These are phyloP conservation scores for Pristionchus mayeri DNA, from an alignment of 2,888 invertebrate genomes.

Conservation along the genomic window DNA sequence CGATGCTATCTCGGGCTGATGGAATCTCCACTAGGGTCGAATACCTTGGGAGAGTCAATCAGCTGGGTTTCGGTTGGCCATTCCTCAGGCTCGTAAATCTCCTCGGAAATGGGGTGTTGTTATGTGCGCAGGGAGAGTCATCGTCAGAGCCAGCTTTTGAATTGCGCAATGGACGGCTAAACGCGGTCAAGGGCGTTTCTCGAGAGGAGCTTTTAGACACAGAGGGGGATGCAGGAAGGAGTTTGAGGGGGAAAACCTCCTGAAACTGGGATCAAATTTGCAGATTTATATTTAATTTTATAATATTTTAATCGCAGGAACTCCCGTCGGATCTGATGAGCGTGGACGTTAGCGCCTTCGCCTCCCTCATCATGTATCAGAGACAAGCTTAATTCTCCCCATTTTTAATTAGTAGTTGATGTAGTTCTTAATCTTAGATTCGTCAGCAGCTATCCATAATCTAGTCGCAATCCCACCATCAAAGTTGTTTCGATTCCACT, in stretches of 20 bases:
- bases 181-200: slow-evolving; percentile 6
- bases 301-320: neutral
- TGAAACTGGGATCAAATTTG: neutral
- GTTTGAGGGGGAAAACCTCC: neutral
- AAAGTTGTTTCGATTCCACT: slow-evolving; percentile 9
- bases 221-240: neutral
- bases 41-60: too few relatives aligned
- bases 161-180: slow-evolving; percentile 24
- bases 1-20: too few relatives aligned
- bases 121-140: neutral
- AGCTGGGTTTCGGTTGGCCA: too few relatives aligned
- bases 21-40: too few relatives aligned
- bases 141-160: slow-evolving; percentile 9
- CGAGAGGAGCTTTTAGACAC: slow-evolving; percentile 7
- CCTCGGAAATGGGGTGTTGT: slow-evolving; percentile 35
- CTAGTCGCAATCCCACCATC: neutral
- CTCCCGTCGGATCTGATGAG: slow-evolving; percentile 26
- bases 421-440: neutral
- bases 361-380: neutral
- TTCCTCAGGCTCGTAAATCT: too few relatives aligned
- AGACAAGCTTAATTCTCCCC: neutral
- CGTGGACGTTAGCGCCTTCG: slow-evolving; percentile 1
- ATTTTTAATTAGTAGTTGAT: too few relatives aligned
- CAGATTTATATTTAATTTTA: neutral
- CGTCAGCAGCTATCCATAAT: neutral